phyloP scores from a whole-genome alignment of 2,888 invertebrate species.

The Digitonthophagus gazella region DNA sequence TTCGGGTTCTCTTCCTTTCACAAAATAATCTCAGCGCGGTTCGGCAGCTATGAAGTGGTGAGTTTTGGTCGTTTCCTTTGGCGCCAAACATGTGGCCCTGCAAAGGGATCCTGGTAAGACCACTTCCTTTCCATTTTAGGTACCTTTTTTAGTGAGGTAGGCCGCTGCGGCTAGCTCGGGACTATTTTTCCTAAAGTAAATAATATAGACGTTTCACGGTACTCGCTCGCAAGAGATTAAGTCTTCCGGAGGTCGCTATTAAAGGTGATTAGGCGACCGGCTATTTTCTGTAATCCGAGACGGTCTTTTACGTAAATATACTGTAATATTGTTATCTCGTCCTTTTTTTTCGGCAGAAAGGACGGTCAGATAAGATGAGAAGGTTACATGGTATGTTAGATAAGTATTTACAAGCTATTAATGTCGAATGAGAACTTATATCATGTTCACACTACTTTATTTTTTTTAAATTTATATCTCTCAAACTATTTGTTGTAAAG shows the following conservation, averaged over 20 bases:
- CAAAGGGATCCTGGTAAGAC: slow-evolving; percentile 33
- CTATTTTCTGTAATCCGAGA: slow-evolving; percentile 12
- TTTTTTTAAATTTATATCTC: too few relatives aligned
- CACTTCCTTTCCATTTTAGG: slow-evolving; percentile 41
- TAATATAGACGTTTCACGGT: slow-evolving; percentile 50
- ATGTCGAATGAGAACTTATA: not conserved
- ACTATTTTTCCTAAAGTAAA: slow-evolving; percentile 41
- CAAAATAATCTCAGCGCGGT: slow-evolving; percentile 30
- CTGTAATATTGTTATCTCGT: slow-evolving; percentile 10
- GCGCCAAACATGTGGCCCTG: slow-evolving; percentile 34
- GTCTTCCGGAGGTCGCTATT: slow-evolving; percentile 43
- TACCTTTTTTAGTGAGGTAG: slow-evolving; percentile 31
- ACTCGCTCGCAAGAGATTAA: slow-evolving; percentile 45
- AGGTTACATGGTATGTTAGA: not conserved
- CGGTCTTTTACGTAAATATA: slow-evolving; percentile 10
- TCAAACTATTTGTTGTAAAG: too few relatives aligned
- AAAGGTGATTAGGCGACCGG: slow-evolving; percentile 39
- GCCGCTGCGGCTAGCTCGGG: slow-evolving; percentile 40
- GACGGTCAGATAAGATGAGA: not conserved
- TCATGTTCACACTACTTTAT: not conserved
- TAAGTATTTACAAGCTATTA: not conserved
- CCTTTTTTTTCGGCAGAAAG: not conserved
- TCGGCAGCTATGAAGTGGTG: not conserved
- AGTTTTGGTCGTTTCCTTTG: slow-evolving; percentile 16
- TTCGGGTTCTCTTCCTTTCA: slow-evolving; percentile 35